Percentiles rank a stretch among this genome's conserved stretches.
These are phyloP conservation scores for Oegoconia quadripuncta DNA, from an alignment of 2,888 invertebrate species.

Conservation along the genomic window DNA sequence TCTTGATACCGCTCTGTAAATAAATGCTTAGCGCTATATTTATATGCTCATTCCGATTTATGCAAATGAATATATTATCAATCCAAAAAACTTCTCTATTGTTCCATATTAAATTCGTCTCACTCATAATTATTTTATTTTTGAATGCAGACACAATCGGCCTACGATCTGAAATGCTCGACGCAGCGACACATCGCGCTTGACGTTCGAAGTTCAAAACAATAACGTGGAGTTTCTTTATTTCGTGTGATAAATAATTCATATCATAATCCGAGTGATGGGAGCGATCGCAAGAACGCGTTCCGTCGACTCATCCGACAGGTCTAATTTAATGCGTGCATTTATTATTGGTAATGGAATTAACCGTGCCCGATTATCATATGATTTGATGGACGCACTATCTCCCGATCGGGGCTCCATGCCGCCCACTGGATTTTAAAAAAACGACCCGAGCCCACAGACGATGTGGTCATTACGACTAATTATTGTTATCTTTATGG, in stretches of 20 bases:
- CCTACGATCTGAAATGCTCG: constrained; percentile 38
- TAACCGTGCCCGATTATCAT: constrained; percentile 77
- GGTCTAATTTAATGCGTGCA: constrained; percentile 77
- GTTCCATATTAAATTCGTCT: no score
- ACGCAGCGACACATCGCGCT: constrained; percentile 50
- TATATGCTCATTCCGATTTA: no score
- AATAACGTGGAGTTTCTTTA: constrained; percentile 53
- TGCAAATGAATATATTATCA: no score
- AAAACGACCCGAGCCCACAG: constrained; percentile 50
- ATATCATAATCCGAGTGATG: constrained; percentile 76
- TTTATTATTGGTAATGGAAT: constrained; percentile 79
- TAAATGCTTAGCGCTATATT: no score
- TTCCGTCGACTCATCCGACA: constrained; percentile 75
- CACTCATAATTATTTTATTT: constrained; percentile 38
- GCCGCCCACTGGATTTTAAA: constrained; percentile 69
- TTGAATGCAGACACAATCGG: constrained; percentile 44
- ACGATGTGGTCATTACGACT: constrained; percentile 69
- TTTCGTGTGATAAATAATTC: constrained; percentile 75
- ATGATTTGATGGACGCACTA: constrained; percentile 77
- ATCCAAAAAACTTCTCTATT: no score
- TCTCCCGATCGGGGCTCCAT: constrained; percentile 59
- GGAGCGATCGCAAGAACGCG: constrained; percentile 56
- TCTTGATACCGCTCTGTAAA: no score
- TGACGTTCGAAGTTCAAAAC: constrained; percentile 66
- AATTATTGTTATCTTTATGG: constrained; percentile 78